Conservation (phyloP, 2,797 vertebrate genomes). For the Falco peregrinus region DNA sequence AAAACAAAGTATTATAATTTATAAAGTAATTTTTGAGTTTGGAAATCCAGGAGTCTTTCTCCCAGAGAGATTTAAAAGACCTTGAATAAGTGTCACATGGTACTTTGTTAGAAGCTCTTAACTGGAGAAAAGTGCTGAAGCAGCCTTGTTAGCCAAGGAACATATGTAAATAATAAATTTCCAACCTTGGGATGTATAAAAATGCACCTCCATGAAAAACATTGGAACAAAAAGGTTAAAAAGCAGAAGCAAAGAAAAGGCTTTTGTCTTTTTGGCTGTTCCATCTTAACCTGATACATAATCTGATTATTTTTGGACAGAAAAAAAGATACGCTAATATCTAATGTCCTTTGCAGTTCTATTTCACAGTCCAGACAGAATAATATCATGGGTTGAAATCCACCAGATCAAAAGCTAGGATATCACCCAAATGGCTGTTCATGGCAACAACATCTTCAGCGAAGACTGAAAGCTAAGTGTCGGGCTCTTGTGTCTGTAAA, state of each 20-base stretch:
- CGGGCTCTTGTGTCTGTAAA: background rate
- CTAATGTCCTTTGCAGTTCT: background rate
- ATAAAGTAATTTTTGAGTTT: background rate
- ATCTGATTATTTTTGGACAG: background rate
- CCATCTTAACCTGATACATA: fast-evolving
- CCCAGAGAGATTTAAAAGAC: background rate
- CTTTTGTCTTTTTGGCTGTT: background rate
- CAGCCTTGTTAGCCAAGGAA: background rate
- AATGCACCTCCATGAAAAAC: background rate
- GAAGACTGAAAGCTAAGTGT: background rate
- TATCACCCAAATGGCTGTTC: background rate
- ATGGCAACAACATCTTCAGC: background rate
- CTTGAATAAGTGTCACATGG: background rate
- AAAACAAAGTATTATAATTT: background rate
- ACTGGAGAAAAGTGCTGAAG: background rate
- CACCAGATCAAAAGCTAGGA: background rate
- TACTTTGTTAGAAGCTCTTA: background rate
- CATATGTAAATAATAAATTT: background rate
- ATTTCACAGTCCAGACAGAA: background rate
- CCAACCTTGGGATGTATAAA: background rate
- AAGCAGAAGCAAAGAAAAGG: background rate
- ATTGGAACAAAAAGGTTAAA: background rate
- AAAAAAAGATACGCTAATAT: background rate
- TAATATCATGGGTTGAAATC: background rate
- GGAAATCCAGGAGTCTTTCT: background rate